Evolutionary conservation across 2,797 vertebrate genomes (phyloP).

Genomic region (Chiroxiphia lanceolata): DNA sequence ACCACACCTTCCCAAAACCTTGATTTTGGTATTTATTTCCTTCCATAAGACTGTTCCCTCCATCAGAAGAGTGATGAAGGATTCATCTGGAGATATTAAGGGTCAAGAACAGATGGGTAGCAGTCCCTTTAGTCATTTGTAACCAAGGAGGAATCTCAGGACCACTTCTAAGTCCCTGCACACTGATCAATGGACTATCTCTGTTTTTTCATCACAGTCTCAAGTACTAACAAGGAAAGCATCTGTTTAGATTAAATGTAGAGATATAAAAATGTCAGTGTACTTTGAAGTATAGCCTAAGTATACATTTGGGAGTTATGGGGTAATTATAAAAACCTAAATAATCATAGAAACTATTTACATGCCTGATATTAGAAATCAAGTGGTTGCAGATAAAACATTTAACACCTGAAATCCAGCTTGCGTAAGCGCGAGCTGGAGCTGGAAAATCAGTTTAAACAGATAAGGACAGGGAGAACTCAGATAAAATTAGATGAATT

Average conservation of each 20-base stretch:
- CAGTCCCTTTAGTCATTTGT: not conserved
- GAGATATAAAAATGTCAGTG: not conserved
- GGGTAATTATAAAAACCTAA: not conserved
- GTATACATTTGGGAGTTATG: not conserved
- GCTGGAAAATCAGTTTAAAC: not conserved
- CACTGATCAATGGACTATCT: not conserved
- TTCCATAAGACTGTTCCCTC: not conserved
- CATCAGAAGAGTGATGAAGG: not conserved
- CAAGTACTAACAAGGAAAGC: not conserved
- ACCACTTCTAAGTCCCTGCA: not conserved
- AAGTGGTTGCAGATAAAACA: not conserved
- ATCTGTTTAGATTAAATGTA: not conserved
- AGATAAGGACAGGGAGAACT: not conserved
- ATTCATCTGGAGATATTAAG: not conserved
- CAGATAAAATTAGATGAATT: not conserved
- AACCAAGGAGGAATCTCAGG: not conserved
- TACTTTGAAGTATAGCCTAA: not conserved
- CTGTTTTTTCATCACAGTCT: not conserved
- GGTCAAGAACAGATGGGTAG: not conserved
- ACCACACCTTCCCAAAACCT: rapidly evolving
- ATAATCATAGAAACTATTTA: not conserved
- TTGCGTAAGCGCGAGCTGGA: not conserved
- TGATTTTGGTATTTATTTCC: not conserved
- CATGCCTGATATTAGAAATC: not conserved
- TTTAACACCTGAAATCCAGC: not conserved